A percentile compares a stretch with the other conserved stretches of the same genome.
Evolutionary conservation across 1,140 invertebrate species (phyloP).

Genomic region (Drosophila burlai): DNA sequence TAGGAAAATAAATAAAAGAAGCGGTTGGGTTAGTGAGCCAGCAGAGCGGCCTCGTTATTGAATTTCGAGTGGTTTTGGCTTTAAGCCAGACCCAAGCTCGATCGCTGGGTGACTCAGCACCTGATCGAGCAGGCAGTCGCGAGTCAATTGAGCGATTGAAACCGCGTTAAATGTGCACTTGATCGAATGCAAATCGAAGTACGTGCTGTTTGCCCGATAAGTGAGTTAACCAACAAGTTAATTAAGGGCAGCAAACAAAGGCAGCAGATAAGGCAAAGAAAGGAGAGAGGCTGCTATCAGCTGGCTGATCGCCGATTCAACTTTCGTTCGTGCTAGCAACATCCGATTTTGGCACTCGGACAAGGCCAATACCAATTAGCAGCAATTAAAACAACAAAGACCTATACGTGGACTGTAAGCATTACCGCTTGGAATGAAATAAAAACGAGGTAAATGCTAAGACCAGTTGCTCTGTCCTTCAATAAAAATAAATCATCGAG

Average conservation of each 20-base stretch:
- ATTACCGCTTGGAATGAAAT: constrained; percentile 31
- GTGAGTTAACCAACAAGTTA: not conserved
- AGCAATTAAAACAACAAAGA: constrained; percentile 46
- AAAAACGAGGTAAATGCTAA: not conserved
- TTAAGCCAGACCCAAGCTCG: constrained; percentile 12
- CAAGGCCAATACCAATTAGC: constrained; percentile 59
- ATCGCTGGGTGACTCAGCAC: constrained; percentile 40
- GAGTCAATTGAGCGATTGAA: constrained; percentile 33
- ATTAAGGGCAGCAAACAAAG: constrained; percentile 10
- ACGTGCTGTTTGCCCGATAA: constrained; percentile 21
- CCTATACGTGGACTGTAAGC: constrained; percentile 13
- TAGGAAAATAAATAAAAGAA: constrained; percentile 38
- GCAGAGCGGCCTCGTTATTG: constrained; percentile 71
- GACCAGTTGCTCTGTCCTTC: constrained; percentile 14
- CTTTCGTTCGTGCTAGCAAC: constrained; percentile 22
- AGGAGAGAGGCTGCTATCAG: not conserved
- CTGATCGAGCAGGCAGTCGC: constrained; percentile 11
- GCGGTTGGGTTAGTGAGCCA: constrained; percentile 27
- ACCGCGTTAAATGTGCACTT: constrained; percentile 37
- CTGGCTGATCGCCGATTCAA: not conserved
- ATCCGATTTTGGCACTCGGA: constrained; percentile 41
- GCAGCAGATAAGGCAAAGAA: constrained; percentile 2
- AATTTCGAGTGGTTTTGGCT: constrained; percentile 63
- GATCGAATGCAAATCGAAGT: constrained; percentile 39
- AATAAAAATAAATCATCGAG: constrained; percentile 27